phyloP scores from a whole-genome alignment of 2,797 vertebrate species.

The Enteromius viviparus region DNA sequence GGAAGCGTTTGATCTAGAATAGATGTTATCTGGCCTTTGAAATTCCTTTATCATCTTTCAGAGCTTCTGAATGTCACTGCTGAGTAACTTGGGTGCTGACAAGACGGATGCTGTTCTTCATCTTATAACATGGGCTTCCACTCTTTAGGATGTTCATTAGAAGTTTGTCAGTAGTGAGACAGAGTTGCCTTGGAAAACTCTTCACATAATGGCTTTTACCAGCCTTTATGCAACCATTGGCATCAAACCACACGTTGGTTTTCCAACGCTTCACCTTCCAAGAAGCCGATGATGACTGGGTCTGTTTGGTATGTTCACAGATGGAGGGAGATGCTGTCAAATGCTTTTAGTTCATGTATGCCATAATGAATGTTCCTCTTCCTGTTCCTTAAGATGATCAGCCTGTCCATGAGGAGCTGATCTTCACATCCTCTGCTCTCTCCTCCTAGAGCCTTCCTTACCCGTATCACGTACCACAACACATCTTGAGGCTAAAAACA shows the following conservation, averaged over 20 bases:
- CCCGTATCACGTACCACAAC: not conserved
- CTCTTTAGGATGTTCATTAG: not conserved
- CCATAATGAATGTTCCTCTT: not conserved
- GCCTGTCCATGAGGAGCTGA: not conserved
- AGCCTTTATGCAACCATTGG: not conserved
- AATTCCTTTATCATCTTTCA: not conserved
- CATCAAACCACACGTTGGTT: not conserved
- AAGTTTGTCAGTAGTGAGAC: not conserved
- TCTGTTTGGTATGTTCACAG: not conserved
- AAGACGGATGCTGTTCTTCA: not conserved
- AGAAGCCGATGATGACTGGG: not conserved
- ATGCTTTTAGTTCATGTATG: not conserved
- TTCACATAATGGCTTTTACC: not conserved
- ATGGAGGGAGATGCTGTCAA: not conserved
- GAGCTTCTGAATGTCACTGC: not conserved
- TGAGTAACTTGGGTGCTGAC: not conserved
- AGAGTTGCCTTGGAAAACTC: not conserved
- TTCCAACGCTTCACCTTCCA: slow-evolving; percentile 3
- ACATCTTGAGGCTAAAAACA: no score
- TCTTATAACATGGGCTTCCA: not conserved
- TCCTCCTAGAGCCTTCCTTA: not conserved
- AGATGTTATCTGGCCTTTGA: not conserved
- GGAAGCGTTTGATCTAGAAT: not conserved
- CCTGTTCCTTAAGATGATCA: not conserved
- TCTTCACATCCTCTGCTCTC: not conserved